Base-by-base conservation (phyloP, 64 coral and sea anemone species). In the Pachyseris speciosa region DNA sequence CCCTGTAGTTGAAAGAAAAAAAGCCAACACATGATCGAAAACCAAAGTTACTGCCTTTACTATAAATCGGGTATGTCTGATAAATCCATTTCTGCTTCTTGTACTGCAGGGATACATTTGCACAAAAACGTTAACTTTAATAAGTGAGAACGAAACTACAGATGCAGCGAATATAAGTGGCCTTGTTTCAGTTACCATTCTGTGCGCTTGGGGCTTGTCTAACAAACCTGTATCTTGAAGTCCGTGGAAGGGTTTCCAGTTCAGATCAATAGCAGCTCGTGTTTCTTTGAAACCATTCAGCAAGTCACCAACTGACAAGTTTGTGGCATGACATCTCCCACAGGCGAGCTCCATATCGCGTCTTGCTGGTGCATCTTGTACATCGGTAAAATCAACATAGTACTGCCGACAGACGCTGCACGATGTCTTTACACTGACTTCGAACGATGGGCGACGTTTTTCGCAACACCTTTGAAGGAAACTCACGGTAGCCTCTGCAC, bases 241-340 rank as follows among this genome's bases (percentile, higher is more conserved):
- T 60, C 76, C 19, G 11, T 80, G 31, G 9, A 60, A 80, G 20
- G 77, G 51, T 13, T 10, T 53, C 77, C 77, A 81, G 20, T 63
- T 52, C 20, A 81, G 17, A 7, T 40, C 77, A 26, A 17, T 8
- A 1, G 13, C 34, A 20, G 31, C 32, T 25, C 53, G 77, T n/a
- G 34, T 81, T 13, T 81, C 77, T 13, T 24, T 60, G 53, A 81
- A 81, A 61, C 77, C 77, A 81, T 81, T 81, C 53, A 81, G 55
- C 53, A 63, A 61, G 51, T 63, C 52, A 61, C 5, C 19, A 41
- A 63, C 7, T 33, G 53, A 20, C 3, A 61, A n/a, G 0, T 37
- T 22, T 30, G 37, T 44, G 11, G 8, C 36, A 81, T 81, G 51
- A 61, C 77, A 81, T 81, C 77, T 60, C 55, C 36, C 36, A 26